Conservation (phyloP, 2,113 vertebrate genomes). For the Corapipo altera region DNA sequence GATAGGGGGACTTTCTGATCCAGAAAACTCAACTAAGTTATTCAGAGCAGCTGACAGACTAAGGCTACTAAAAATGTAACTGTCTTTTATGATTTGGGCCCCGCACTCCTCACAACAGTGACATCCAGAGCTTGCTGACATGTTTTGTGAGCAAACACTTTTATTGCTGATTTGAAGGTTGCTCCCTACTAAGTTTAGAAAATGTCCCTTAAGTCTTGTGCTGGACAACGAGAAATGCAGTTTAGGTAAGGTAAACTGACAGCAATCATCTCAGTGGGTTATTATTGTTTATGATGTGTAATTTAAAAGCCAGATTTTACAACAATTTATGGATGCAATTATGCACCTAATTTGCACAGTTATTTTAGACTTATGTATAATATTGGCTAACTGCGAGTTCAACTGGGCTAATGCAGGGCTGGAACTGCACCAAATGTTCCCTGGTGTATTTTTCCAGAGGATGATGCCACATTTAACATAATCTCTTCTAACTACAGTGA, state of each 20-base stretch:
- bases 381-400: constrained; percentile 14
- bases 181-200: neutral
- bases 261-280: neutral
- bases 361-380: constrained; percentile 37
- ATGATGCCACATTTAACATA: constrained; percentile 19
- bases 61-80: neutral
- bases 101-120: neutral
- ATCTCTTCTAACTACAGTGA: constrained; percentile 18
- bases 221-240: neutral
- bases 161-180: neutral
- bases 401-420: neutral
- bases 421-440: neutral
- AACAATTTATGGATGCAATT: constrained; percentile 39
- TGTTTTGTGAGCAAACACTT: neutral
- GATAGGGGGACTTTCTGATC: neutral
- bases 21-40: neutral
- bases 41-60: neutral
- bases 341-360: constrained; percentile 51
- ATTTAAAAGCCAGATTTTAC: constrained; percentile 59
- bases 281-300: constrained; percentile 42
- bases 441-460: neutral
- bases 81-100: neutral
- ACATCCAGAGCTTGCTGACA: neutral
- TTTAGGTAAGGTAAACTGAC: constrained; percentile 15
- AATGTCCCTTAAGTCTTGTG: neutral